Conservation (phyloP, 2,888 invertebrate species). For the Homarus gammarus region DNA sequence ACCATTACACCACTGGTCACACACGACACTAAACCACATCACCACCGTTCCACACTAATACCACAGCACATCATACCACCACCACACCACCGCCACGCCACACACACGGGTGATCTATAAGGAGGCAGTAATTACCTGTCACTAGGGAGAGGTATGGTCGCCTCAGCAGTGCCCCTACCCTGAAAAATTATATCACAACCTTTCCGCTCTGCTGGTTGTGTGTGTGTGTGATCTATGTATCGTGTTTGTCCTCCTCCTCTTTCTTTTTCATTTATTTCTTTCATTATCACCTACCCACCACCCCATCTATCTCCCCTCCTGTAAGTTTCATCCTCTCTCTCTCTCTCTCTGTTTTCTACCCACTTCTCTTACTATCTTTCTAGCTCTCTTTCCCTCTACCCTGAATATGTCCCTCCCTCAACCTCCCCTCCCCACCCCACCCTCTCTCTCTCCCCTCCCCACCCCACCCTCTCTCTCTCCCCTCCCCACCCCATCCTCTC, state of each 20-base stretch:
- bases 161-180: neutral
- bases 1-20: too few species aligned
- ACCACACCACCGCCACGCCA: too few species aligned
- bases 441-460: neutral
- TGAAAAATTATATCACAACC: constrained; percentile 6
- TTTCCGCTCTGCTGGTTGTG: constrained; percentile 5
- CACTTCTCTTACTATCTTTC: too few species aligned
- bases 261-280: too few species aligned
- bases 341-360: too few species aligned
- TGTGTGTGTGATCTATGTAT: constrained; percentile 11
- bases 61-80: too few species aligned
- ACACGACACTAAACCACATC: too few species aligned
- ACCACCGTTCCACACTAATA: too few species aligned
- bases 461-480: neutral
- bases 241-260: neutral
- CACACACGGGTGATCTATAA: neutral
- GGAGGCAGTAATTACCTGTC: constrained; percentile 2
- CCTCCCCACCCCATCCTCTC: neutral
- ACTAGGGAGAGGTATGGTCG: constrained; percentile 16
- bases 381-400: too few species aligned
- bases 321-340: too few species aligned
- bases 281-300: too few species aligned
- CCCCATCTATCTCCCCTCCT: too few species aligned
- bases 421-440: neutral
- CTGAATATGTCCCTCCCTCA: neutral